Conservation (phyloP, 2,113 vertebrate species). For the Tychaedon coryphoeus region DNA sequence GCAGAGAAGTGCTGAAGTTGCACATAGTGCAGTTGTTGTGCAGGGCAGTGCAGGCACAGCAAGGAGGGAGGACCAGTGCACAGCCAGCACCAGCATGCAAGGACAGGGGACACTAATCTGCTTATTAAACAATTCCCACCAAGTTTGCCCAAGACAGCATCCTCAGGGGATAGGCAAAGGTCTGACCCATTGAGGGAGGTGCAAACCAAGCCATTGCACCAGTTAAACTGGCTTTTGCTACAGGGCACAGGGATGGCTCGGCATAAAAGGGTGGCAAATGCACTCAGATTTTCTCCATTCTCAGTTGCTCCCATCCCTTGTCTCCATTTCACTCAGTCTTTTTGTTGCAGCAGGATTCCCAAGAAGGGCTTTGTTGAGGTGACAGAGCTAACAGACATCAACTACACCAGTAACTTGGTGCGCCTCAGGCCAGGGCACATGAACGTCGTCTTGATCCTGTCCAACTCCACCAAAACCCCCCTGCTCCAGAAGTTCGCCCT, state of each 20-base stretch:
- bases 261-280: fast-evolving
- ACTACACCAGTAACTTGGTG: constrained; percentile 93
- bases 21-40: fast-evolving
- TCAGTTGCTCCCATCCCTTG: fast-evolving
- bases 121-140: background rate
- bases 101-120: background rate
- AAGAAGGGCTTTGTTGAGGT: constrained; percentile 96
- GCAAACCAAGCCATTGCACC: background rate
- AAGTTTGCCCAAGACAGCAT: background rate
- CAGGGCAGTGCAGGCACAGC: fast-evolving
- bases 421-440: constrained; percentile 93
- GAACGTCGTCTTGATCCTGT: constrained; percentile 96
- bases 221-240: background rate
- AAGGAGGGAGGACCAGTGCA: fast-evolving
- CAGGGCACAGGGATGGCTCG: background rate
- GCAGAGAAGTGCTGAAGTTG: background rate
- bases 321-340: background rate
- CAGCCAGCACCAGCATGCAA: background rate
- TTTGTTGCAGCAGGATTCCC: constrained; percentile 77
- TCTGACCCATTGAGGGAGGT: background rate
- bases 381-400: constrained; percentile 92
- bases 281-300: background rate
- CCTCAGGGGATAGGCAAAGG: background rate
- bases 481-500: constrained; percentile 95
- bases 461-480: constrained; percentile 85